A percentile compares a stretch with the other conserved stretches of the same genome.
These are phyloP conservation scores for Achlya flavicornis DNA, from an alignment of 2,888 invertebrate species.

Conservation along the genomic window DNA sequence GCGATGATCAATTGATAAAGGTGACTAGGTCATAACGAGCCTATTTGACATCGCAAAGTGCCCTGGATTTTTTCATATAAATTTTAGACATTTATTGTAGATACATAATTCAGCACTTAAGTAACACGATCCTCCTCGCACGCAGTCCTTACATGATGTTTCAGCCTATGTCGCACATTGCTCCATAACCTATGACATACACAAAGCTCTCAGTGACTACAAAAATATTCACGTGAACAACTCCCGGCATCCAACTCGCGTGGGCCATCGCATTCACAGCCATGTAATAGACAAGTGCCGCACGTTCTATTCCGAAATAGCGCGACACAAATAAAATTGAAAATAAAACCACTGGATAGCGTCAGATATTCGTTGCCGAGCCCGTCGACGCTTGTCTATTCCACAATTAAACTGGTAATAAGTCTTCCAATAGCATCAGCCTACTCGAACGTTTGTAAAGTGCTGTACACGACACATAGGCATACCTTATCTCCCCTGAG, in stretches of 20 bases:
- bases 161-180: background rate
- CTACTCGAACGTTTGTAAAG: too few relatives aligned
- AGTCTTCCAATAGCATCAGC: constrained; percentile 35
- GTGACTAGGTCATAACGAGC: background rate
- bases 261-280: constrained; percentile 64
- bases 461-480: constrained; percentile 2
- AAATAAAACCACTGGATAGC: constrained; percentile 80
- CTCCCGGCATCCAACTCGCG: constrained; percentile 56
- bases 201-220: constrained; percentile 7
- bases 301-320: constrained; percentile 79
- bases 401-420: constrained; percentile 59
- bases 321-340: constrained; percentile 83
- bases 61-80: too few relatives aligned
- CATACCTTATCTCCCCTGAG: too few relatives aligned
- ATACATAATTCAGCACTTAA: too few relatives aligned
- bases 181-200: constrained; percentile 8
- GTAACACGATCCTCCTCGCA: background rate
- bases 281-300: constrained; percentile 78
- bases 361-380: constrained; percentile 72
- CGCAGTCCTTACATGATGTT: background rate
- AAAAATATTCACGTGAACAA: constrained; percentile 49
- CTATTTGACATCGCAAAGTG: background rate
- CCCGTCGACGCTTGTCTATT: constrained; percentile 55
- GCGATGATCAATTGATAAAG: constrained; percentile 2
- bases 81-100: too few relatives aligned